A percentile compares a stretch with the other conserved stretches of the same genome.
phyloP scores from a whole-genome alignment of 2,888 invertebrate species.

The Eupeodes luniger region DNA sequence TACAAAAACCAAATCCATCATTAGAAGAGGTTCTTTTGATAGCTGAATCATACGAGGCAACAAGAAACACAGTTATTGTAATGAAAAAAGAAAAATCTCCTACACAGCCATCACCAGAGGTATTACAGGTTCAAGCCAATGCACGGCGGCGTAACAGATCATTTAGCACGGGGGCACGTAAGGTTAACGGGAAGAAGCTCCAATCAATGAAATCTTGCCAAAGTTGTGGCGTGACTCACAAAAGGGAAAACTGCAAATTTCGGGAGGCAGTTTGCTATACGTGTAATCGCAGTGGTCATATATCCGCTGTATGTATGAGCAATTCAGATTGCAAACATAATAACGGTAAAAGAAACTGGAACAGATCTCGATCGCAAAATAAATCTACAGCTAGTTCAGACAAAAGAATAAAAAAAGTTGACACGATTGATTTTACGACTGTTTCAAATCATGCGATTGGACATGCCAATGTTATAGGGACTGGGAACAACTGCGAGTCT shows the following conservation, averaged over 20 bases:
- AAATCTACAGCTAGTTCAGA: not conserved
- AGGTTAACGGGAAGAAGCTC: not conserved
- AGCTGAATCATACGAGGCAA: not conserved
- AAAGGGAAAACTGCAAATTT: constrained; percentile 57
- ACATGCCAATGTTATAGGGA: not conserved
- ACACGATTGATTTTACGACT: constrained; percentile 7
- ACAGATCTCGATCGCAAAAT: constrained; percentile 1
- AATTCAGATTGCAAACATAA: too few species aligned
- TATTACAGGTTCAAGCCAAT: not conserved
- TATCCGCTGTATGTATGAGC: too few species aligned
- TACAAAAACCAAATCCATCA: constrained; percentile 3
- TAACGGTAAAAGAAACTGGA: not conserved
- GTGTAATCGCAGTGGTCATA: too few species aligned
- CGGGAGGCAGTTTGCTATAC: too few species aligned
- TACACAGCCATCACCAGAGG: not conserved
- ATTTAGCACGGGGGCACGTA: not conserved
- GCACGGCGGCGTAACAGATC: not conserved
- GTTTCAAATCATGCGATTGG: not conserved
- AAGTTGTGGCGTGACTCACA: constrained; percentile 41
- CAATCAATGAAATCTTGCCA: constrained; percentile 52
- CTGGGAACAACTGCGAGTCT: not conserved
- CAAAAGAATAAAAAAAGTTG: not conserved
- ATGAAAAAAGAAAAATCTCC: not conserved
- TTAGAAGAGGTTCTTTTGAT: constrained; percentile 4
- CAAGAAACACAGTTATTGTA: not conserved